Evolutionary conservation across 2,888 invertebrate genomes (phyloP).

Genomic region (Tuta absoluta): DNA sequence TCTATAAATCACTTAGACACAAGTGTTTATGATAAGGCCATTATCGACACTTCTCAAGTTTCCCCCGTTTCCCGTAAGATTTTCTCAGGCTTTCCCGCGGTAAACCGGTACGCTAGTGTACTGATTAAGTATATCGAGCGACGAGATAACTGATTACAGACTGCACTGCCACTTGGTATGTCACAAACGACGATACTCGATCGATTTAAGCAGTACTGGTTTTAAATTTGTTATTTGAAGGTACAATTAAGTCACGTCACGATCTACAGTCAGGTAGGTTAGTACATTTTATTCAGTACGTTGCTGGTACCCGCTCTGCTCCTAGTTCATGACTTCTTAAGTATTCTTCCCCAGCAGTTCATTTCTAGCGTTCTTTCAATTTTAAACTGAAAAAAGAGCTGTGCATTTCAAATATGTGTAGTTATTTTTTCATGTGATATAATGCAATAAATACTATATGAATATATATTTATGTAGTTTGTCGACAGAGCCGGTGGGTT

Average conservation of each 20-base stretch:
- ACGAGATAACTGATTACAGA: conserved; percentile 26
- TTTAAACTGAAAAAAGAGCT: neutral
- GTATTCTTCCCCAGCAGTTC: neutral
- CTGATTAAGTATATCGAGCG: conserved; percentile 24
- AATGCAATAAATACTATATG: too few species aligned
- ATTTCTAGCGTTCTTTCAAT: neutral
- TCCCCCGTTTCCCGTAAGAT: conserved; percentile 36
- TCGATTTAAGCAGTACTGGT: neutral
- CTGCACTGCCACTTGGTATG: conserved; percentile 22
- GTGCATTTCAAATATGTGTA: too few species aligned
- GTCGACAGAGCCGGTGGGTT: neutral
- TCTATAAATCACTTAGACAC: conserved; percentile 19
- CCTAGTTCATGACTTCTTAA: neutral
- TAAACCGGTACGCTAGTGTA: conserved; percentile 26
- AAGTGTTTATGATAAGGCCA: conserved; percentile 29
- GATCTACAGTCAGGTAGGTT: too few species aligned
- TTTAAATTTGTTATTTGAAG: neutral
- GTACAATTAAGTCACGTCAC: too few species aligned
- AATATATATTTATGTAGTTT: neutral
- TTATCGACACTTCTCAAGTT: conserved; percentile 32
- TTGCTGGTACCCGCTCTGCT: neutral
- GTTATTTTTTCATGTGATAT: neutral
- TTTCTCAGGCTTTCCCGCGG: conserved; percentile 41
- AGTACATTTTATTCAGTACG: too few species aligned
- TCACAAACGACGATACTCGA: conserved; percentile 19